These are phyloP conservation scores for Chironomus tepperi DNA, from an alignment of 1,140 invertebrate species.

Conservation along the genomic window DNA sequence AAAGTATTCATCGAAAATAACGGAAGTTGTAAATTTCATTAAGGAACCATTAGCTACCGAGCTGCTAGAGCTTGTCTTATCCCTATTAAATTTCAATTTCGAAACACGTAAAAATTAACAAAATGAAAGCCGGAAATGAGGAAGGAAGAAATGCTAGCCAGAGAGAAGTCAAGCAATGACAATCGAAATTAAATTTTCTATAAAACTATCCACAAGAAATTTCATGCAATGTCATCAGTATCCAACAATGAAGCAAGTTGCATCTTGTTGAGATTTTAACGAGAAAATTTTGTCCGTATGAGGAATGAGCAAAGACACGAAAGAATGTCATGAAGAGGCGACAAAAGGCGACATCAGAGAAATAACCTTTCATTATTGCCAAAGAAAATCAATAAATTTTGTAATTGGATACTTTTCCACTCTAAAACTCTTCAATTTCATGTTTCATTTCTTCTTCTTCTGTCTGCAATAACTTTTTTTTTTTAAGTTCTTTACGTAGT, in stretches of 20 bases:
- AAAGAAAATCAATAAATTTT: constrained; percentile 22
- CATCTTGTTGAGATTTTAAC: too few species aligned
- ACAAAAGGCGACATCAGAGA: background rate
- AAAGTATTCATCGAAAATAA: background rate
- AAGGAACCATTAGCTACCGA: background rate
- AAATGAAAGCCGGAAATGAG: background rate
- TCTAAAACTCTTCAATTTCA: background rate
- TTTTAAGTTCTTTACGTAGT: background rate
- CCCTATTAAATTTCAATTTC: too few species aligned
- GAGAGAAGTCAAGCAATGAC: background rate
- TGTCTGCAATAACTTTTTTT: constrained; percentile 19
- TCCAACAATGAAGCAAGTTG: too few species aligned
- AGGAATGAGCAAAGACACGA: background rate
- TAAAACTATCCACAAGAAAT: too few species aligned
- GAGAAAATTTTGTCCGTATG: background rate
- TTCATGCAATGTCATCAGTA: too few species aligned
- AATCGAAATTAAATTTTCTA: too few species aligned
- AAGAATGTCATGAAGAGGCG: too few species aligned
- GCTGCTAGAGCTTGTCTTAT: too few species aligned
- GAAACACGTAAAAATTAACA: too few species aligned
- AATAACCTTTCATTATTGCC: constrained; percentile 19
- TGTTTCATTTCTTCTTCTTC: background rate
- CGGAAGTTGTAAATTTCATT: constrained; percentile 18
- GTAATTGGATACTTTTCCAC: constrained; percentile 3
- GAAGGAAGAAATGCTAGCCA: background rate